Evolutionary conservation across 1,140 invertebrate genomes (phyloP), one percentile per base, ranked within the genome.

Genomic region (Zophobas atratus): DNA sequence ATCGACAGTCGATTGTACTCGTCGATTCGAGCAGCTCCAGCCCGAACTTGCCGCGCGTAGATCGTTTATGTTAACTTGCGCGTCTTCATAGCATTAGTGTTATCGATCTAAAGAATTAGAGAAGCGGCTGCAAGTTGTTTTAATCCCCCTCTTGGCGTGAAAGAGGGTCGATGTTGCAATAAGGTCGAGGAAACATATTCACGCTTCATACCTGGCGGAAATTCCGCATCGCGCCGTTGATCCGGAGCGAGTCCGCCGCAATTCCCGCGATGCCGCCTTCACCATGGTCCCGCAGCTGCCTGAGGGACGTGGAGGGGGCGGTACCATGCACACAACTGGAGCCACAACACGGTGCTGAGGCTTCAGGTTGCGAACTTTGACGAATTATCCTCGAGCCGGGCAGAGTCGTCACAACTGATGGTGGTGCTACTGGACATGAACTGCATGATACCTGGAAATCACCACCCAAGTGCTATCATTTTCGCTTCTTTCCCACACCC

Each of bases 191-290:
- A 36, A 67, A 53, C 1, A 53, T 72, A 43, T 72, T 74, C 41
- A 77, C 77, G 63, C 53, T 70, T 82, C 83, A 82, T 92, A 97
- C 96, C 94, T 99, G 97, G 88, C 97, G 96, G 88, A 98, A 99
- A 83, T 97, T 96, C 81, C 96, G 91, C 88, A 99, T 96, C 77
- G 96, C 97, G 63, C 98, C 97, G 89, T 98, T 99, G 88, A 99
- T 96, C 80, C 97, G 91, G 82, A 99, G 91, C 41, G 97, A 98
- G 88, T 98, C 97, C n/a, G 96, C 96, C 1, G 97, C 97, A 84
- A 99, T 99, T 83, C 96, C 96, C n/a, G 96, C 96, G 76, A 97
- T 96, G 67, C 95, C 95, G 85, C 97, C 92, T 91, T 95, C 94
- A 70, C 81, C 81, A 74, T 85, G 84, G 77, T 85, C 84, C 60